Evolutionary conservation across 2,888 invertebrate genomes (phyloP), one percentile per base, ranked within the genome.

Genomic region (Teleiodes luculella): DNA sequence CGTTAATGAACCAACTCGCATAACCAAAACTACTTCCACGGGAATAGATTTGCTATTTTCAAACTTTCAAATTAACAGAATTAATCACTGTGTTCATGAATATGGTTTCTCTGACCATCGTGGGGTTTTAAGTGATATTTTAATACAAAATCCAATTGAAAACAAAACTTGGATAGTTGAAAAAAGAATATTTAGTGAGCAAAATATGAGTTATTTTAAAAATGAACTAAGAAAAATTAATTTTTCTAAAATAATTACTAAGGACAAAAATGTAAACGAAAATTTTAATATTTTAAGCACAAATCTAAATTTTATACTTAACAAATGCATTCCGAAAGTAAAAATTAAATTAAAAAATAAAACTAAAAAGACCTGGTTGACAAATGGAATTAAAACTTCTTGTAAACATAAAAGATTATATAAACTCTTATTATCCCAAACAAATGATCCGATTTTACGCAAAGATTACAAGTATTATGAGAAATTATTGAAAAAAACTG

Each of bases 401-500:
- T 49, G 49, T 43, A 39, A 18, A 35, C 33, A 48, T 20, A 48
- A 48, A 20, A 33, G 48, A 48, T 18, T 35, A 18, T 10, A 13
- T 20, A 49, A 36, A 49, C 10, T 49, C 13, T 37, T 49, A 24
- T 6, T 14, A 7, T 10, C 6, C n/a, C 8, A 49, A 49, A 49
- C 20, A 36, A n/a, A 36, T 35, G 36, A 49, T 36, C 5, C 30
- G 20, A 20, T 49, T 5, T 13, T 49, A 13, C 5, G 20, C n/a
- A n/a, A 35, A 11, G 11, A 49, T 36, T 49, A 49, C 14, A 36
- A 49, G 35, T 5, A 49, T 8, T 49, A 49, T 28, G 35, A 33
- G 11, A 52, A 52, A 24, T 7, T 52, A 5, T 35, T 52, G 13
- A 52, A 52, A 52, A 43, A 11, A 33, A 45, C 45, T 13, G 35